phyloP scores from a whole-genome alignment of 2,113 vertebrate species.

The Mus pahari region DNA sequence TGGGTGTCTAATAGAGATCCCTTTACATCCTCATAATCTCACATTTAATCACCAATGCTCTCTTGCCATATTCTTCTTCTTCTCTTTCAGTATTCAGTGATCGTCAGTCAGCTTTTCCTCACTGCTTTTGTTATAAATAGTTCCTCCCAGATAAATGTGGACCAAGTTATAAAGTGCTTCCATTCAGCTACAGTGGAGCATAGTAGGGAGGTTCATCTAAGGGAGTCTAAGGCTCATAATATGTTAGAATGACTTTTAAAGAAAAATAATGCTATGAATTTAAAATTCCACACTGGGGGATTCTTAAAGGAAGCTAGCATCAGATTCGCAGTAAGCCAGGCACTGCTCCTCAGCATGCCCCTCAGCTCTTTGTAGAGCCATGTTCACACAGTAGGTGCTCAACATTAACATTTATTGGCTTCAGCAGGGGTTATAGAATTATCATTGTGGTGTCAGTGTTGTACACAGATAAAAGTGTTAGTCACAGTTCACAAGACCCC shows the following conservation, averaged over 20 bases:
- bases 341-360: neutral
- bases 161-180: neutral
- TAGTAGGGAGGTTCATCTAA: neutral
- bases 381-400: neutral
- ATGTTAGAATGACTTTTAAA: conserved; percentile 42
- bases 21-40: neutral
- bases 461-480: conserved; percentile 19
- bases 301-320: neutral
- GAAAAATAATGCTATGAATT: conserved; percentile 17
- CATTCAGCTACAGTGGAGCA: neutral
- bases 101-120: neutral
- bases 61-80: neutral
- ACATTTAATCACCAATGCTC: rapidly evolving
- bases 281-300: neutral
- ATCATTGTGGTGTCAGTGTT: neutral
- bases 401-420: neutral
- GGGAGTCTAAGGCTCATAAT: neutral
- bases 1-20: neutral
- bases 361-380: neutral
- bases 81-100: neutral
- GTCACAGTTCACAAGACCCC: neutral
- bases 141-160: neutral
- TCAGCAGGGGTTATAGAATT: conserved; percentile 42
- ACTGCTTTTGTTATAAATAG: neutral
- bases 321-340: neutral